Conservation (phyloP, 2,113 vertebrate genomes). For the Corvus hawaiiensis region DNA sequence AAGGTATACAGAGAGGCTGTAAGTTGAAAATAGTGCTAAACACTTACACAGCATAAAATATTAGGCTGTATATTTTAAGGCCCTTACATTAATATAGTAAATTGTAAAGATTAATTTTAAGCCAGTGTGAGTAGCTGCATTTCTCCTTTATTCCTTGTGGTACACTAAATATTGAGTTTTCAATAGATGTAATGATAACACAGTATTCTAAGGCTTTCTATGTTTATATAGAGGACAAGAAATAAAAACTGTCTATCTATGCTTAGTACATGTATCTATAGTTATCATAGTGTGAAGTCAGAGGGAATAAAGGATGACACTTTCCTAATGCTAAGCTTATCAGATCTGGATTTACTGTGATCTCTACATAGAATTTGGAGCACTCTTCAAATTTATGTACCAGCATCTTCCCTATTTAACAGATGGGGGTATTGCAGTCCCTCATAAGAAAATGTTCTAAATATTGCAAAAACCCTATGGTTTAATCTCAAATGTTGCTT, state of each 20-base stretch:
- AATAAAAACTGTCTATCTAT: not conserved
- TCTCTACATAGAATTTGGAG: not conserved
- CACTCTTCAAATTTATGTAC: not conserved
- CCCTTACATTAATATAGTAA: not conserved
- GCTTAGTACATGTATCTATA: not conserved
- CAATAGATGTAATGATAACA: not conserved
- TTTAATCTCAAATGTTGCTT: not conserved
- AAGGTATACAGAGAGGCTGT: not conserved
- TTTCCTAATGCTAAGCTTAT: not conserved
- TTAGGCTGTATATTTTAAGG: not conserved
- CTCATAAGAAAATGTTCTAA: not conserved
- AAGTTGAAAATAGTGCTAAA: not conserved
- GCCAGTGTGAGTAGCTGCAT: not conserved
- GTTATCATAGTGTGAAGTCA: not conserved
- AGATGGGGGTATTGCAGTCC: not conserved
- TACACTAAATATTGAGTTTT: not conserved
- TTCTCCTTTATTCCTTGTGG: not conserved
- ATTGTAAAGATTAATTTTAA: slow-evolving; percentile 17
- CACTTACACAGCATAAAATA: not conserved
- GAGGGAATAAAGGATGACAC: not conserved
- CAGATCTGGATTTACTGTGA: not conserved
- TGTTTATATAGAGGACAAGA: not conserved
- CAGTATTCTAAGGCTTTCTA: not conserved
- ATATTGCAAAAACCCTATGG: not conserved
- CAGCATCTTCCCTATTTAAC: not conserved